Conservation (phyloP, 2,888 invertebrate species). For the Ophonus ardosiacus region DNA sequence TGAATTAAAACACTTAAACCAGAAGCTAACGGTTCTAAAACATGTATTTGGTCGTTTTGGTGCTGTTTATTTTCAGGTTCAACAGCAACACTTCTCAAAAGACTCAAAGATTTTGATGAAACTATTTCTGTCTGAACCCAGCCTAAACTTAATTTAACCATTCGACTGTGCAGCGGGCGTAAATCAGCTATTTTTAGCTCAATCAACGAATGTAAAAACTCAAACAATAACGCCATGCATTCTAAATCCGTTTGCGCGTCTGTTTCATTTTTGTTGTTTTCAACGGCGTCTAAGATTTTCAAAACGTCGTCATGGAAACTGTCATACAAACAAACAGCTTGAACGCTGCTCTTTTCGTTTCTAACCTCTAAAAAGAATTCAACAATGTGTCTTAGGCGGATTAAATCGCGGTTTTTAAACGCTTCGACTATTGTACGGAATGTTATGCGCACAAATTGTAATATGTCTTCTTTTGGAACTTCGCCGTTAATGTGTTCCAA, state of each 20-base stretch:
- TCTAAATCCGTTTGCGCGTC: constrained; percentile 72
- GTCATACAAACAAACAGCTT: constrained; percentile 67
- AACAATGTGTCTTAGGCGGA: constrained; percentile 77
- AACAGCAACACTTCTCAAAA: constrained; percentile 74
- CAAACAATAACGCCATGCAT: constrained; percentile 76
- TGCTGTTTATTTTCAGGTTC: constrained; percentile 69
- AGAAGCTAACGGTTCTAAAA: constrained; percentile 71
- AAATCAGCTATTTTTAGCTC: constrained; percentile 74
- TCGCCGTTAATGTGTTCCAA: constrained; percentile 77
- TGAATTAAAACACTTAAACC: constrained; percentile 75
- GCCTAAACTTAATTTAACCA: constrained; percentile 75
- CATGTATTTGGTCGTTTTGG: constrained; percentile 64
- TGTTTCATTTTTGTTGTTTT: constrained; percentile 66
- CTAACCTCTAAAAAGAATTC: constrained; percentile 78
- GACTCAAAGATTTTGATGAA: constrained; percentile 74
- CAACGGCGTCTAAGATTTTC: constrained; percentile 72
- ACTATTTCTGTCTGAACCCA: constrained; percentile 76
- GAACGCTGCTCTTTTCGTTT: constrained; percentile 70
- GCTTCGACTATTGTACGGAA: constrained; percentile 76
- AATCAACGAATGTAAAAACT: constrained; percentile 76
- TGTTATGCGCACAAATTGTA: constrained; percentile 76
- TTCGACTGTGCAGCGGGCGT: constrained; percentile 73
- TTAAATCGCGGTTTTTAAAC: constrained; percentile 74
- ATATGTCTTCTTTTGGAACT: constrained; percentile 75
- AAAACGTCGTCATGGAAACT: constrained; percentile 73